These are phyloP conservation scores for Stegodyphus dumicola DNA, from an alignment of 1,140 invertebrate species.

Conservation along the genomic window DNA sequence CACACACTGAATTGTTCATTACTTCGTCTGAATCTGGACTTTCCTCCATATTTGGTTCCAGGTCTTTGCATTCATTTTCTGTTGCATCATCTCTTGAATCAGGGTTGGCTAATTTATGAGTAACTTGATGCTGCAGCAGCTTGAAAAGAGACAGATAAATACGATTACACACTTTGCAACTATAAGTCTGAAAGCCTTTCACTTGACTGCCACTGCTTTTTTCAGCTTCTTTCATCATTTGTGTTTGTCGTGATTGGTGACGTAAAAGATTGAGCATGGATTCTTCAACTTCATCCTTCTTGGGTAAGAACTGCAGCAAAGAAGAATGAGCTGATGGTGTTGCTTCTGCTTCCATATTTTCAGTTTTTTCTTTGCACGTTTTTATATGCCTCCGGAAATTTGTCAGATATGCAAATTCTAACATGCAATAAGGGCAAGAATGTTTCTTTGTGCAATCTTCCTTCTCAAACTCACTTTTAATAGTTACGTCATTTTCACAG, in stretches of 20 bases:
- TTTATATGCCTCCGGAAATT: slow-evolving; percentile 33
- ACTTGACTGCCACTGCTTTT: not conserved
- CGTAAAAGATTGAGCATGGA: slow-evolving; percentile 43
- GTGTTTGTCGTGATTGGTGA: slow-evolving; percentile 33
- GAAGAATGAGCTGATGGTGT: not conserved
- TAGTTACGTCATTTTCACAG: not conserved
- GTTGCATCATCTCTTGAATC: not conserved
- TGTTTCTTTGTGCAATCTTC: not conserved
- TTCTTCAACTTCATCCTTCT: slow-evolving; percentile 51
- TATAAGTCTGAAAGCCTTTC: slow-evolving; percentile 1
- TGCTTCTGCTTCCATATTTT: not conserved
- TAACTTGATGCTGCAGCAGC: not conserved
- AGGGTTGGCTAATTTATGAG: not conserved
- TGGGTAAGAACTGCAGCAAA: slow-evolving; percentile 30
- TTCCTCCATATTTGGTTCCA: not conserved
- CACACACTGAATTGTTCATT: not conserved
- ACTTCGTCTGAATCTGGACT: not conserved
- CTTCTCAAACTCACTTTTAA: slow-evolving; percentile 5
- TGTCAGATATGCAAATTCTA: slow-evolving; percentile 29
- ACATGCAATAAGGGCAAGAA: slow-evolving; percentile 19
- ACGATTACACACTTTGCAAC: slow-evolving; percentile 25
- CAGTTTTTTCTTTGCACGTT: not conserved
- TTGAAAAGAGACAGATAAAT: slow-evolving; percentile 31
- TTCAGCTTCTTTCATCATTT: slow-evolving; percentile 38
- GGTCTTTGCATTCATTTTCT: not conserved